These are phyloP conservation scores for Exocentrus adspersus DNA, from an alignment of 2,888 invertebrate species.

Conservation along the genomic window DNA sequence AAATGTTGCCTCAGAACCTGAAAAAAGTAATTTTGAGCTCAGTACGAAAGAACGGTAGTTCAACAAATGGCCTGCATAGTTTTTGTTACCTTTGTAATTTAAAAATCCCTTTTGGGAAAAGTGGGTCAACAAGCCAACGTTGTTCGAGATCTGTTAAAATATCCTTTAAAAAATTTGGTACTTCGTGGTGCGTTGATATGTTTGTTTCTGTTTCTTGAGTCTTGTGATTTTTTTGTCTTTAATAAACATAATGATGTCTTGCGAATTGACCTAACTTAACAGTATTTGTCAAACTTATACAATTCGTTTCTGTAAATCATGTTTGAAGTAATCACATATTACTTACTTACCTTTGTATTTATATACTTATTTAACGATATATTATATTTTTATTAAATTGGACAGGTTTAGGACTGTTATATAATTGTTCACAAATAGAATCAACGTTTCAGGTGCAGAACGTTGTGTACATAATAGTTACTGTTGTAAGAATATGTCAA, in stretches of 20 bases:
- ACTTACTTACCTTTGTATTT: conserved; percentile 52
- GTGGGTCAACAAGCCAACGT: conserved; percentile 1
- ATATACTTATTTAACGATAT: conserved; percentile 56
- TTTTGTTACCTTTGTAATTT: conserved; percentile 42
- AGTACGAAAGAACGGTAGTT: conserved; percentile 2
- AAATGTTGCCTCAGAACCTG: conserved; percentile 57
- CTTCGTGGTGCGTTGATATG: conserved; percentile 2
- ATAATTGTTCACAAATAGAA: conserved; percentile 54
- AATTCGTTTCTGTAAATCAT: conserved; percentile 31
- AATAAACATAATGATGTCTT: conserved; percentile 30
- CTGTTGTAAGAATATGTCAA: conserved; percentile 76
- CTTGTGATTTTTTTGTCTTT: conserved; percentile 21
- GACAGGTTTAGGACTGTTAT: conserved; percentile 60
- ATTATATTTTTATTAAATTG: conserved; percentile 57
- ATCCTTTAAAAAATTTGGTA: conserved; percentile 16
- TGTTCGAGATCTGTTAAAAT: conserved; percentile 27
- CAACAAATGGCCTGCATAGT: conserved; percentile 34
- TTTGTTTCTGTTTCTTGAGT: background rate
- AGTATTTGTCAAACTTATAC: conserved; percentile 44
- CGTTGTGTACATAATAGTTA: conserved; percentile 57
- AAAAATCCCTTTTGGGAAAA: conserved; percentile 1
- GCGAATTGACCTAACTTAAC: conserved; percentile 33
- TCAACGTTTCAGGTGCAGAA: conserved; percentile 32
- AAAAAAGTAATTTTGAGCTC: conserved; percentile 25
- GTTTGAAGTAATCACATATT: conserved; percentile 46